phyloP scores from a whole-genome alignment of 92 coral and sea anemone species.

The Porites evermanni region DNA sequence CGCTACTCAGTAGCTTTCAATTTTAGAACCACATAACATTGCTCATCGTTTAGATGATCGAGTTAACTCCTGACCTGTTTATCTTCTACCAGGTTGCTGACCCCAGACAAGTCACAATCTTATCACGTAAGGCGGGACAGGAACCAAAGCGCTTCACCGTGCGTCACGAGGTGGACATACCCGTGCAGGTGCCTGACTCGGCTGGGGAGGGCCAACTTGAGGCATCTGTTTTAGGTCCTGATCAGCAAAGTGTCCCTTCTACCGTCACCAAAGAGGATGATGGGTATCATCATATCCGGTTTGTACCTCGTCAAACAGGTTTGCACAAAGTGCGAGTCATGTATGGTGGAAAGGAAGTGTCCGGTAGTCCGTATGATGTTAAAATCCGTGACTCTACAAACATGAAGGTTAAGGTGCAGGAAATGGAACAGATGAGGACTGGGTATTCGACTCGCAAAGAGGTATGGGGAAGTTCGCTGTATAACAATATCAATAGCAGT shows the following conservation, averaged over 20 bases:
- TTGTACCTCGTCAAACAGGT: constrained; percentile 78
- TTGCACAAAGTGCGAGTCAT: constrained; percentile 68
- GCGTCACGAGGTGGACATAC: constrained; percentile 88
- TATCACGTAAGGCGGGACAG: constrained; percentile 57
- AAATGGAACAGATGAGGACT: constrained; percentile 65
- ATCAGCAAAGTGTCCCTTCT: constrained; percentile 75
- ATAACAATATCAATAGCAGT: neutral
- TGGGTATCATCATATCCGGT: constrained; percentile 84
- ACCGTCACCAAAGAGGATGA: constrained; percentile 82
- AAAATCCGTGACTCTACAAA: constrained; percentile 70
- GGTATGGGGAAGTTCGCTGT: constrained; percentile 36
- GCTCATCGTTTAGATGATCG: no score
- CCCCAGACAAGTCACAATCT: constrained; percentile 78
- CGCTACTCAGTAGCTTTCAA: neutral
- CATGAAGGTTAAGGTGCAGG: constrained; percentile 69
- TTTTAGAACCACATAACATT: no score
- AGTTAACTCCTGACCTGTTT: no score
- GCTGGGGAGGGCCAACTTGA: constrained; percentile 97
- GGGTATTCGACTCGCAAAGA: constrained; percentile 71
- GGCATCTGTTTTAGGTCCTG: constrained; percentile 85
- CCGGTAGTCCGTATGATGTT: constrained; percentile 74
- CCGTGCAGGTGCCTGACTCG: constrained; percentile 84
- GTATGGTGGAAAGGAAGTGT: constrained; percentile 81
- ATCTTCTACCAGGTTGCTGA: constrained; percentile 64
- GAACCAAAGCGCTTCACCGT: constrained; percentile 65